Evolutionary conservation across 2,888 invertebrate genomes (phyloP), one percentile per base, ranked within the genome.

Genomic region (Allophyes oxyacanthae): DNA sequence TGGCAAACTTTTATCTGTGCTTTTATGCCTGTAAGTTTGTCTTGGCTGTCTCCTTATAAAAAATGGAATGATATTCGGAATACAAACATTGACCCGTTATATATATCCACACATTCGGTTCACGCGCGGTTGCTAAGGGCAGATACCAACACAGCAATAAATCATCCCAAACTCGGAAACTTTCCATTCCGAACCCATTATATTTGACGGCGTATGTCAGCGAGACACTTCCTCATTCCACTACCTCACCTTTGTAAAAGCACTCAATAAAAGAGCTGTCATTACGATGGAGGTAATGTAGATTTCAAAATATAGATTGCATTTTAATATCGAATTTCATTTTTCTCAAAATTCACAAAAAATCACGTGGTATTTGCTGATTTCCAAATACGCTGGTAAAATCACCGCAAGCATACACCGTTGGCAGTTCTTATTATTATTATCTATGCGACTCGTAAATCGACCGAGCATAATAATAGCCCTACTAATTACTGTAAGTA

Each of bases 161-260:
- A 86, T 85, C 86, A 83, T 82, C 66, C 78, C 69, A 53, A 75
- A 78, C 80, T 81, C 81, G 80, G 80, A 84, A 85, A 86, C 82
- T 83, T 82, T 74, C 78, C 79, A 83, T 81, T 83, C 68, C 72
- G 74, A 78, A 78, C 72, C 81, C 80, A 86, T 85, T 84, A 86
- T 78, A 83, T 84, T 78, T 84, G 86, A 86, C 81, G 78, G 77
- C 77, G 71, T 78, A 75, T 82, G 83, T 84, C 85, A 85, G 72
- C 75, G 70, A 77, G 77, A 79, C 78, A 77, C 77, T 81, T 68
- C 74, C 74, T 72, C 70, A 65, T 72, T 77, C 74, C 75, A 55
- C 69, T 46, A 61, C 64, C 68, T 56, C 62, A 55, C 57, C 60
- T 65, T 64, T 67, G 58, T 56, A 52, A 59, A 67, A 64, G 65